Conservation (phyloP, 30 jellyfish, hydroid and myxozoan genomes). For the Chrysaora quinquecirrha region DNA sequence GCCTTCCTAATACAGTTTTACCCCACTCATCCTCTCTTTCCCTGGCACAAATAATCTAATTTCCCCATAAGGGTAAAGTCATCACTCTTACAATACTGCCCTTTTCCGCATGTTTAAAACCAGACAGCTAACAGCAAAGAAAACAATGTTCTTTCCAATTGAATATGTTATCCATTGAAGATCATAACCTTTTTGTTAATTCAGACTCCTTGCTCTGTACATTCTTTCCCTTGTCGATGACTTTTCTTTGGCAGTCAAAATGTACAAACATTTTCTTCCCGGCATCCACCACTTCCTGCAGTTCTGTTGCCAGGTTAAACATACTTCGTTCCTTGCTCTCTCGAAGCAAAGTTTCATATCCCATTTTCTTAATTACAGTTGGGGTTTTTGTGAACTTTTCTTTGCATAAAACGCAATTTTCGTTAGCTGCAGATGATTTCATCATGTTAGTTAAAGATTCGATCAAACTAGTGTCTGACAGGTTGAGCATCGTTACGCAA, state of each 20-base stretch:
- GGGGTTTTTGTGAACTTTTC: conserved; percentile 3
- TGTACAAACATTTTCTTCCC: not conserved
- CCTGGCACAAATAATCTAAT: no score
- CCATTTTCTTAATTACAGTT: conserved; percentile 13
- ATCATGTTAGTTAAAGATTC: conserved; percentile 7
- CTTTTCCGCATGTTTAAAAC: not conserved
- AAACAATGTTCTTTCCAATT: conserved; percentile 6
- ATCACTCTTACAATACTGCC: no score
- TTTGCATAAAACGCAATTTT: conserved; percentile 11
- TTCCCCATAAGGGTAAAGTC: no score
- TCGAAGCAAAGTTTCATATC: conserved; percentile 23
- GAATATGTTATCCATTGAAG: not conserved
- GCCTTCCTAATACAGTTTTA: no score
- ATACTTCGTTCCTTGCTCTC: conserved; percentile 8
- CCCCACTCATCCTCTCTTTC: no score
- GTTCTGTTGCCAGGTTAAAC: conserved; percentile 11
- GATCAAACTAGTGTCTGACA: no score
- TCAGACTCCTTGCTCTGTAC: not conserved
- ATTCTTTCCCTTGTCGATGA: conserved; percentile 14
- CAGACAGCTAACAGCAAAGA: no score
- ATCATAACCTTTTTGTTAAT: not conserved
- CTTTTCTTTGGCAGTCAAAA: conserved; percentile 19
- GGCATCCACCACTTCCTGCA: conserved; percentile 3
- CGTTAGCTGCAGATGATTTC: conserved; percentile 8
- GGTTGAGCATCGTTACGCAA: no score